Conservation (phyloP, 2,797 vertebrate species). For the Emys orbicularis region DNA sequence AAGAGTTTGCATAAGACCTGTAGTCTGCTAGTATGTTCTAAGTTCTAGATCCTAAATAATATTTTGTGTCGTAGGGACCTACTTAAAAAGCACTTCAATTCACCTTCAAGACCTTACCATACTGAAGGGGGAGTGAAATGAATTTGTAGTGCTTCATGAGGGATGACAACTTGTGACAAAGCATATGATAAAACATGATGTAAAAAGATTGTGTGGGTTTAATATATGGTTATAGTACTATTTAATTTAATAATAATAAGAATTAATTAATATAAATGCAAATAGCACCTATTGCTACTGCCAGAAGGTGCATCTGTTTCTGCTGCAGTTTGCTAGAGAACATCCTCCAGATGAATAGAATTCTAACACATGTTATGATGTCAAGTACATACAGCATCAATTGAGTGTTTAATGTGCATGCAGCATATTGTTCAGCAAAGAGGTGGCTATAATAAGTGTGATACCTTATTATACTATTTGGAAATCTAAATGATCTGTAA, state of each 20-base stretch:
- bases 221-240: neutral
- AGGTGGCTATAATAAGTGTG: neutral
- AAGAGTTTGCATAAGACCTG: neutral
- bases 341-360: neutral
- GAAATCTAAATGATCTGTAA: neutral
- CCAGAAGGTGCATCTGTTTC: neutral
- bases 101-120: neutral
- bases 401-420: neutral
- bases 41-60: neutral
- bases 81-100: neutral
- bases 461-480: neutral
- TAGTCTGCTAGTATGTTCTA: neutral
- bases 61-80: neutral
- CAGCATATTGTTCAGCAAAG: neutral
- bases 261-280: neutral
- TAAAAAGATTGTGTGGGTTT: neutral
- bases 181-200: neutral
- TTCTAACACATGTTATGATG: neutral
- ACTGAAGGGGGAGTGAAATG: neutral
- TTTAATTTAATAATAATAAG: neutral
- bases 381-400: neutral
- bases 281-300: neutral
- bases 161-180: neutral
- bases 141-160: neutral
- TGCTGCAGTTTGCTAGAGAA: neutral